Base-by-base conservation (phyloP, 2,888 invertebrate genomes). In the Tuta absoluta region DNA sequence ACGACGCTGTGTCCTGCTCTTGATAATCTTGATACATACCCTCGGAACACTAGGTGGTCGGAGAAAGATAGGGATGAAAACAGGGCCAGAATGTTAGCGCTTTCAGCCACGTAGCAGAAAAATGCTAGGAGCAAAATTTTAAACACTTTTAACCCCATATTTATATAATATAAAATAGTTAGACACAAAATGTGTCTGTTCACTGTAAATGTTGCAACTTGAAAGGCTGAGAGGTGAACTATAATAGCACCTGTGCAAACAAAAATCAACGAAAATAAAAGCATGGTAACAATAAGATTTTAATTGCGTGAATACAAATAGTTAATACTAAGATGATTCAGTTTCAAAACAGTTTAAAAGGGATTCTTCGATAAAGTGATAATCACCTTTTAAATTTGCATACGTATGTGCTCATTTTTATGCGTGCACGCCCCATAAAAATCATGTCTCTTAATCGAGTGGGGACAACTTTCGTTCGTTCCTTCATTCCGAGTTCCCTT, bases 41-140 rank as follows among this genome's bases (percentile, higher is more conserved):
- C 87, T 72, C 89, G 79, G 69, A 78, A 91, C 2, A 91, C 85
- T 19, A 83, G 68, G 66, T 91, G 90, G 65, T 91, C 91, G n/a
- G 89, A 71, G 70, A 78, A 86, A 2, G 91, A 91, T 14, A 91
- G 69, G 0, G 89, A 84, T 1, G 90, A 88, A 71, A 91, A 91
- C 0, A 90, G 68, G 11, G 88, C 89, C 4, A 90, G 79, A 45
- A 90, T 86, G 1, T 81, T 78, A 53, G 86, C 86, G 70, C 83
- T 73, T 41, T 82, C 69, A 23, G 73, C 81, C 38, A 66, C 71
- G 67, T 76, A 70, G 60, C 73, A 72, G 60, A 65, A 24, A 65
- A 63, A 66, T 12, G 65, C 49, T 49, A 69, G 58, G 17, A 66
- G 17, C 19, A 63, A 24, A 33, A 61, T 17, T 53, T 53, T n/a